phyloP scores from a whole-genome alignment of 2,888 invertebrate genomes.

The Cordilura impudica region DNA sequence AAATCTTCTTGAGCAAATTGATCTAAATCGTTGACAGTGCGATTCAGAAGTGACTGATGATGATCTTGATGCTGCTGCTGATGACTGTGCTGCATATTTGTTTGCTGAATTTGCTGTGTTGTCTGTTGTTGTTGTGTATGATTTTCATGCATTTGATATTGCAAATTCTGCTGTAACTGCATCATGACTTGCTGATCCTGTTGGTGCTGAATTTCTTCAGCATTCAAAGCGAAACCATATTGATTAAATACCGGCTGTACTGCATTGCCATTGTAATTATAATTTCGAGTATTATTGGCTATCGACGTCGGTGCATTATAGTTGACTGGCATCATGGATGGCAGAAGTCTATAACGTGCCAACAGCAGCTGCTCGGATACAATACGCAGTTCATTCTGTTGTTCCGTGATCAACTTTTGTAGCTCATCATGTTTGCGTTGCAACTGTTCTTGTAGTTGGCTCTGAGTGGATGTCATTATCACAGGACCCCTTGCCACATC shows the following conservation, averaged over 20 bases:
- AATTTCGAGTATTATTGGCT: constrained; percentile 40
- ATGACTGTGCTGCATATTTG: constrained; percentile 62
- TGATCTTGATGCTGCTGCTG: constrained; percentile 47
- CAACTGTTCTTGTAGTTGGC: constrained; percentile 84
- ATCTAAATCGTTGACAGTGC: constrained; percentile 67
- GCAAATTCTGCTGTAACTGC: constrained; percentile 68
- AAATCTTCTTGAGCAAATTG: constrained; percentile 73
- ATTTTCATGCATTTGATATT: constrained; percentile 67
- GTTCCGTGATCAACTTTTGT: constrained; percentile 89
- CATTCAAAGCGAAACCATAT: constrained; percentile 72
- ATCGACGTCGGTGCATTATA: constrained; percentile 61
- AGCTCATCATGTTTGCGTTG: constrained; percentile 91
- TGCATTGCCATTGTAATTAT: constrained; percentile 49
- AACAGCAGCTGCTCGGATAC: constrained; percentile 92
- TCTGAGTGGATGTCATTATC: constrained; percentile 80
- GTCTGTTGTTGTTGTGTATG: constrained; percentile 68
- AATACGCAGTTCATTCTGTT: constrained; percentile 90
- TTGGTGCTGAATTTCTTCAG: constrained; percentile 69
- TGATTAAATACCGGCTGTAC: constrained; percentile 70
- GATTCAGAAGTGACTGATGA: constrained; percentile 63
- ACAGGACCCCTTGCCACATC: constrained; percentile 75
- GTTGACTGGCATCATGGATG: constrained; percentile 72
- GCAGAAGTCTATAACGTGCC: constrained; percentile 86
- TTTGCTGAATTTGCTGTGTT: constrained; percentile 71
- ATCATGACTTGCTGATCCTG: constrained; percentile 72